Evolutionary conservation across 2,797 vertebrate species (phyloP), one percentile per base, ranked within the genome.

Genomic region (Tokudaia muenninki): DNA sequence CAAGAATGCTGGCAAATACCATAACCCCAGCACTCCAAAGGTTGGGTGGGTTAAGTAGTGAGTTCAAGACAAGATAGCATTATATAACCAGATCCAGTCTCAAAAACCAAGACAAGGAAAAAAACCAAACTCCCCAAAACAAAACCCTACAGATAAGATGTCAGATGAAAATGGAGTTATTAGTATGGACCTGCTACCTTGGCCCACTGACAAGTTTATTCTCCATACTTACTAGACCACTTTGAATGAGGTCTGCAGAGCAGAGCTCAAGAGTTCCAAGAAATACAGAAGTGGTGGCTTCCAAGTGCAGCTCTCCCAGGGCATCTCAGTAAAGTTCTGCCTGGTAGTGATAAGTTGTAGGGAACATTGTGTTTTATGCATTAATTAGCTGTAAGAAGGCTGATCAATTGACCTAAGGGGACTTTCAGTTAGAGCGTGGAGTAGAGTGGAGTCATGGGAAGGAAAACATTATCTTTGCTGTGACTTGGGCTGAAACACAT

Each of bases 351-450:
- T 75, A 80, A 63, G 16, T 34, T 37, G 37, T 75, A 82, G 37
- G 41, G 84, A 78, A n/a, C 52, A 81, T 55, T 74, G 57, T 52
- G 11, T 75, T 79, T 87, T 75, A 57, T 59, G 67, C 52, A 52
- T 77, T 72, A 88, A n/a, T 79, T 59, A 14, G 16, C 44, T 91
- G 79, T 50, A 95, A 92, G 78, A 24, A 92, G 41, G 37, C 41
- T 67, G 16, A 80, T 92, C 87, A 96, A 75, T 65, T 88, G 47
- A 82, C 83, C 59, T 34, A 80, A 34, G 31, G 65, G 26, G 57
- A 34, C 83, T 94, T 92, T 88, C 63, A 57, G 52, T 91, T 95
- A 34, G 83, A 55, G 79, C 83, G 16, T 31, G 11, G 22, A n/a
- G 6, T 19, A 1, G 92, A 13, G 31, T 78, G n/a, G n/a, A 95